A percentile compares a stretch with the other conserved stretches of the same genome.
Conservation (phyloP, 2,797 vertebrate genomes). For the Bucorvus abyssinicus region DNA sequence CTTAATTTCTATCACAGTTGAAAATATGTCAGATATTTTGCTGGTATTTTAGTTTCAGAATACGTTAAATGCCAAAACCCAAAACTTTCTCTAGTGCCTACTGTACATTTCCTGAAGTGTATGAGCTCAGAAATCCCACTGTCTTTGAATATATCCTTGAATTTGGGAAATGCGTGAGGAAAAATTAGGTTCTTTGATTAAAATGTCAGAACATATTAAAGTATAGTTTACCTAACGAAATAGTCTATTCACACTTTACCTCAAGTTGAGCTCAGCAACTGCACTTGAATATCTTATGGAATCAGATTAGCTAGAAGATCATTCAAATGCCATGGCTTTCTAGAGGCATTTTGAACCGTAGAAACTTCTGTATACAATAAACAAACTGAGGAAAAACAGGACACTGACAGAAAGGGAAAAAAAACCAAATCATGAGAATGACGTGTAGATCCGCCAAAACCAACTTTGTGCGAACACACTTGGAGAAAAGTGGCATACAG, state of each 20-base stretch:
- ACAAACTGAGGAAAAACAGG: not conserved
- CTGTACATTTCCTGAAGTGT: not conserved
- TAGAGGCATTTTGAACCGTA: not conserved
- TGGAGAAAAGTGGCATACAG: not conserved
- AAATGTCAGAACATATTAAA: slow-evolving; percentile 25
- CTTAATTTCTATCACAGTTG: not conserved
- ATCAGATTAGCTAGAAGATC: not conserved
- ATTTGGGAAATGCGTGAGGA: not conserved
- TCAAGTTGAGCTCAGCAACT: not conserved
- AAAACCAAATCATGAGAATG: not conserved
- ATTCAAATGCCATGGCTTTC: slow-evolving; percentile 7
- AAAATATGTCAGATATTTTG: not conserved
- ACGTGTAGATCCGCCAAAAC: not conserved
- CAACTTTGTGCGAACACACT: not conserved
- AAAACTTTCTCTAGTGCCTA: not conserved
- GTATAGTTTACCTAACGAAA: not conserved
- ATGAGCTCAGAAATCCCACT: not conserved
- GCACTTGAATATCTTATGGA: not conserved
- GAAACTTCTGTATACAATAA: slow-evolving; percentile 7
- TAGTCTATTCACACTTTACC: not conserved
- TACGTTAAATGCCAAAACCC: not conserved
- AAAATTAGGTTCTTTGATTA: not conserved
- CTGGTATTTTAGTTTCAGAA: not conserved
- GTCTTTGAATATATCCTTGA: not conserved
- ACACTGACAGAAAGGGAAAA: not conserved